Percentiles rank a stretch among this genome's conserved stretches.
phyloP scores from a whole-genome alignment of 2,113 vertebrate species.

The Chionodraco myersi region DNA sequence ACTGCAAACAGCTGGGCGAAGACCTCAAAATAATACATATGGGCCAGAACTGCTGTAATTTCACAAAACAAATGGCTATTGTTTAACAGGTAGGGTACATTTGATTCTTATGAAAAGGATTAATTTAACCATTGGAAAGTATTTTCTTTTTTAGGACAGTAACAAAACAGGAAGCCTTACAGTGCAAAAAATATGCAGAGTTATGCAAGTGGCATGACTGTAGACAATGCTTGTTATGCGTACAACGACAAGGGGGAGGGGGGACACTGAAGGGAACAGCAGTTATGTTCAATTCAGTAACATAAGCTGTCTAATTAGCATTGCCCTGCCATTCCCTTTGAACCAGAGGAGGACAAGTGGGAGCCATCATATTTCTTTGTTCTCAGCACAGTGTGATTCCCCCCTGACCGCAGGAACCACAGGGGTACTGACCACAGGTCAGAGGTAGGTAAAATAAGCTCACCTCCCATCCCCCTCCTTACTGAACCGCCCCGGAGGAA shows the following conservation, averaged over 20 bases:
- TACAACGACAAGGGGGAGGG: slow-evolving; percentile 24
- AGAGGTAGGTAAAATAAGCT: slow-evolving; percentile 43
- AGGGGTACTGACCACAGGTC: slow-evolving; percentile 58
- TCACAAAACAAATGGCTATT: slow-evolving; percentile 26
- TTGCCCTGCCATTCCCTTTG: slow-evolving; percentile 69
- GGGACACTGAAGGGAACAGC: slow-evolving; percentile 53
- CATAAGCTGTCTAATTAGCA: slow-evolving; percentile 77
- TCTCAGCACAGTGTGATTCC: slow-evolving; percentile 58
- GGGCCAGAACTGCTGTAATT: slow-evolving; percentile 1
- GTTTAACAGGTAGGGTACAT: slow-evolving; percentile 39
- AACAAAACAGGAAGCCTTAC: slow-evolving; percentile 43
- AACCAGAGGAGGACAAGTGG: slow-evolving; percentile 68
- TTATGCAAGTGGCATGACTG: slow-evolving; percentile 60
- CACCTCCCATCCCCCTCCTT: slow-evolving; percentile 18
- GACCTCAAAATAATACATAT: slow-evolving; percentile 35
- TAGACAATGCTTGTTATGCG: slow-evolving; percentile 63
- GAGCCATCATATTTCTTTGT: slow-evolving; percentile 71
- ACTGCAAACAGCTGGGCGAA: slow-evolving; percentile 44
- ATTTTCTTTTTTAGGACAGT: slow-evolving; percentile 32
- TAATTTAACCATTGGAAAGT: slow-evolving; percentile 37
- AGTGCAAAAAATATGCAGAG: slow-evolving; percentile 63
- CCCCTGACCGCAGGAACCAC: slow-evolving; percentile 61
- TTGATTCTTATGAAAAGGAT: slow-evolving; percentile 29
- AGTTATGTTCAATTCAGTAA: slow-evolving; percentile 63
- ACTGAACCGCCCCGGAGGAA: slow-evolving; percentile 12